Evolutionary conservation across 2,888 invertebrate species (phyloP).

Genomic region (Scaptomyza caliginosa): DNA sequence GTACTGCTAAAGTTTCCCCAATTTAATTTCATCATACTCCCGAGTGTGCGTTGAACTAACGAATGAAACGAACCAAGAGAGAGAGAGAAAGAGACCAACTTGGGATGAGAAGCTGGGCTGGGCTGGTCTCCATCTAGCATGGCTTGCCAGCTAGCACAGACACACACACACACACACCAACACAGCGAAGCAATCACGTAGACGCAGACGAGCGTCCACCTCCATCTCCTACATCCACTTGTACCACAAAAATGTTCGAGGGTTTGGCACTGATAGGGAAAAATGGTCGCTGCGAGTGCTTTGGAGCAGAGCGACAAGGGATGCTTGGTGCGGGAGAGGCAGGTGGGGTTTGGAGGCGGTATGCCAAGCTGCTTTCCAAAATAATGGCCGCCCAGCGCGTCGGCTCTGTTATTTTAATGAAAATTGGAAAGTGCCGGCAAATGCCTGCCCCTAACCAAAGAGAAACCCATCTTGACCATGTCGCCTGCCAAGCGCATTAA

Average conservation of each 20-base stretch:
- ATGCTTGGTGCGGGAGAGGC: no score
- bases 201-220: slow-evolving; percentile 40
- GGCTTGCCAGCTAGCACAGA: slow-evolving; percentile 48
- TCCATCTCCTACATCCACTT: not conserved
- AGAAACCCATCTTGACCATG: slow-evolving; percentile 54
- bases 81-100: slow-evolving; percentile 27
- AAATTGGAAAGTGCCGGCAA: slow-evolving; percentile 80
- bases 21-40: slow-evolving; percentile 82
- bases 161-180: no score
- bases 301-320: not conserved
- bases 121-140: slow-evolving; percentile 23
- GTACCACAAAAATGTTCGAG: slow-evolving; percentile 12
- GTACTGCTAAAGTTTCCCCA: slow-evolving; percentile 81
- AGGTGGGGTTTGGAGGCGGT: not conserved
- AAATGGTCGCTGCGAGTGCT: slow-evolving; percentile 13
- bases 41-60: slow-evolving; percentile 78
- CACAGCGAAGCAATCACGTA: slow-evolving; percentile 75
- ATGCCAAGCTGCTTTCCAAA: slow-evolving; percentile 35
- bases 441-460: slow-evolving; percentile 43
- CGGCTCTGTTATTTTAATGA: slow-evolving; percentile 81
- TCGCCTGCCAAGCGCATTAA: slow-evolving; percentile 46
- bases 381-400: slow-evolving; percentile 56
- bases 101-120: slow-evolving; percentile 8
- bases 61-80: slow-evolving; percentile 69
- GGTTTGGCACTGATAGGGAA: slow-evolving; percentile 48